phyloP scores from a whole-genome alignment of 2,888 invertebrate species.

The Exephanes ischioxanthus region DNA sequence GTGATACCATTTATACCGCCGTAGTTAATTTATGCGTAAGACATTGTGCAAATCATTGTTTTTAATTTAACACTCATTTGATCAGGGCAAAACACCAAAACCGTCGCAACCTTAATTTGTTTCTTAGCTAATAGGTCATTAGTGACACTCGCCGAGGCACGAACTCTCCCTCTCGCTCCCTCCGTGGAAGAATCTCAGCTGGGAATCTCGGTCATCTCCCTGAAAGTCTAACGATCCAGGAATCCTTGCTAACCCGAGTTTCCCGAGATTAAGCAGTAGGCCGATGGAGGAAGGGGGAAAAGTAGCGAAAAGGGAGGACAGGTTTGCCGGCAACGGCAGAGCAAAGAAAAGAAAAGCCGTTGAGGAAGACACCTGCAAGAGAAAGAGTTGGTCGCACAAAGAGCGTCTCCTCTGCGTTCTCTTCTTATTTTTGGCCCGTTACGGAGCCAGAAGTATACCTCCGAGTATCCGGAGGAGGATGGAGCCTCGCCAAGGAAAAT shows the following conservation, averaged over 20 bases:
- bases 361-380: not conserved
- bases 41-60: too few relatives aligned
- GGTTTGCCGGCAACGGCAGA: slow-evolving; percentile 1
- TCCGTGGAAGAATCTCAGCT: not conserved
- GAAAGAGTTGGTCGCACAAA: slow-evolving; percentile 50
- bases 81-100: too few relatives aligned
- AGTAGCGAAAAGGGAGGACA: slow-evolving; percentile 12
- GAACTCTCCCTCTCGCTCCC: not conserved
- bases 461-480: not conserved
- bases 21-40: too few relatives aligned
- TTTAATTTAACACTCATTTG: too few relatives aligned
- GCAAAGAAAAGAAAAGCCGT: slow-evolving; percentile 21
- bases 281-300: not conserved
- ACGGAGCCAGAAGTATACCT: slow-evolving; percentile 26
- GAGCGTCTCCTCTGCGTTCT: slow-evolving; percentile 29
- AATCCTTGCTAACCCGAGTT: slow-evolving; percentile 46
- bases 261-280: not conserved
- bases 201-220: slow-evolving; percentile 16
- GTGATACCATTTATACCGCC: not conserved
- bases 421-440: slow-evolving; percentile 31
- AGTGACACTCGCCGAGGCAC: not conserved
- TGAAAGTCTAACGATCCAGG: slow-evolving; percentile 57
- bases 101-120: too few relatives aligned
- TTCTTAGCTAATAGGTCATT: too few relatives aligned
- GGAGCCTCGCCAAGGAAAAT: slow-evolving; percentile 18